A percentile compares a stretch with the other conserved stretches of the same genome.
Conservation (phyloP, 2,797 vertebrate genomes). For the Choloepus didactylus region DNA sequence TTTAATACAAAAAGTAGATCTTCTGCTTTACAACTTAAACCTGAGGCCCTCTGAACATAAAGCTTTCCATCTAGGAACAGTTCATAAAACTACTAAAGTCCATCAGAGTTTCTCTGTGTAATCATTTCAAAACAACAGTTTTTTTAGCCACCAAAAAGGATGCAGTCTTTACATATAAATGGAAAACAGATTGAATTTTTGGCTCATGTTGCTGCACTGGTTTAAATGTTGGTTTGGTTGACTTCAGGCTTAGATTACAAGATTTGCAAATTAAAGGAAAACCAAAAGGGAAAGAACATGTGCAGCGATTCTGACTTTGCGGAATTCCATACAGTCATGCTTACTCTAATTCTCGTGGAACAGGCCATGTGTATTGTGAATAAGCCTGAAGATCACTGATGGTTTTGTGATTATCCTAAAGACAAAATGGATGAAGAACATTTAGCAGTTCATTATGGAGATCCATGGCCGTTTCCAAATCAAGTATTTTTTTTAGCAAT, state of each 20-base stretch:
- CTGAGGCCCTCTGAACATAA: slow-evolving; percentile 68
- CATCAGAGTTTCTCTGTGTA: slow-evolving; percentile 93
- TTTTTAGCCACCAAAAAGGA: slow-evolving; percentile 95
- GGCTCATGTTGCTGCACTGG: slow-evolving; percentile 91
- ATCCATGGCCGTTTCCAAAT: not conserved
- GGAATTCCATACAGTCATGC: slow-evolving; percentile 88
- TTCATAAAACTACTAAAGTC: slow-evolving; percentile 91
- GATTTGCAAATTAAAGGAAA: slow-evolving; percentile 99
- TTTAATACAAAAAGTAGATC: slow-evolving; percentile 46
- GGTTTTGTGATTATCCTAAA: slow-evolving; percentile 57
- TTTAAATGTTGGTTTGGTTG: slow-evolving; percentile 95
- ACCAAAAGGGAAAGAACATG: slow-evolving; percentile 92
- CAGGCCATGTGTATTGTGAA: slow-evolving; percentile 8
- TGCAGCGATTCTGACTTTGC: slow-evolving; percentile 90
- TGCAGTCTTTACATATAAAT: slow-evolving; percentile 97
- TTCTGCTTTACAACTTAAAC: not conserved
- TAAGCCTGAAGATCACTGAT: not conserved
- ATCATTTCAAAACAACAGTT: slow-evolving; percentile 96
- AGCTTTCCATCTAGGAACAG: slow-evolving; percentile 88
- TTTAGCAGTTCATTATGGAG: slow-evolving; percentile 56
- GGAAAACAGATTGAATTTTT: slow-evolving; percentile 97
- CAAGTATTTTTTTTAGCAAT: not conserved
- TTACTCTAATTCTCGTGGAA: slow-evolving; percentile 77
- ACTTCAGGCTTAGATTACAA: slow-evolving; percentile 97
- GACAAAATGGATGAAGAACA: slow-evolving; percentile 63